These are phyloP conservation scores for Microplitis demolitor DNA, from an alignment of 1,140 invertebrate species.

Conservation along the genomic window DNA sequence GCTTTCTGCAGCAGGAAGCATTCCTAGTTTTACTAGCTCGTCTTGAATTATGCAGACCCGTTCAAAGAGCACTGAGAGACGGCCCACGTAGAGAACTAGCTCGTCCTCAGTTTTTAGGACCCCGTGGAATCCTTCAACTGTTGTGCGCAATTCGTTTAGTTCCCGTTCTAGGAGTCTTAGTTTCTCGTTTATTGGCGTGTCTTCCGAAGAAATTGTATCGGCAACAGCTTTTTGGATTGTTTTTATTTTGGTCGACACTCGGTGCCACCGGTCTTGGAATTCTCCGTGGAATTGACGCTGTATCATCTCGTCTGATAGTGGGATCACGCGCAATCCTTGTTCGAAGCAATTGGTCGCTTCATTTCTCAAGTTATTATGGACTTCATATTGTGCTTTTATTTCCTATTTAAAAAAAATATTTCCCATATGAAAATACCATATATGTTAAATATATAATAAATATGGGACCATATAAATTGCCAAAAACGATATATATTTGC, in stretches of 20 bases:
- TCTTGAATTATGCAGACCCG: constrained; percentile 78
- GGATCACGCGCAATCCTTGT: constrained; percentile 75
- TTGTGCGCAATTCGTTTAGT: constrained; percentile 69
- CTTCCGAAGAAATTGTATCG: constrained; percentile 71
- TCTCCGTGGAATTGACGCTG: constrained; percentile 78
- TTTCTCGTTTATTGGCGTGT: constrained; percentile 73
- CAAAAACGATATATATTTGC: too few species aligned
- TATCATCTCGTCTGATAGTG: constrained; percentile 78
- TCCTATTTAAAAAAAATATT: constrained; percentile 62
- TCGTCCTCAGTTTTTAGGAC: constrained; percentile 82
- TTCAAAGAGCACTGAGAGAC: constrained; percentile 74
- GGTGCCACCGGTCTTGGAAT: constrained; percentile 76
- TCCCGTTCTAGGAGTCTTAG: constrained; percentile 74
- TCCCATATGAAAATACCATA: too few species aligned
- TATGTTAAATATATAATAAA: too few species aligned
- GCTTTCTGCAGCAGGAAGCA: constrained; percentile 73
- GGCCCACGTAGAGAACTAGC: constrained; percentile 77
- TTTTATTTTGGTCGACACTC: constrained; percentile 68
- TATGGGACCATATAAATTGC: too few species aligned
- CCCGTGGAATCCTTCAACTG: constrained; percentile 72
- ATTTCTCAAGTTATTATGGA: constrained; percentile 77
- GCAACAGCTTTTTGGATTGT: constrained; percentile 70
- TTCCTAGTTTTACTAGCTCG: constrained; percentile 74
- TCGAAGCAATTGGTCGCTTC: constrained; percentile 76
- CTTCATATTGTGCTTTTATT: constrained; percentile 84